These are phyloP conservation scores for Poecile montanus DNA, from an alignment of 2,797 vertebrate species.

Conservation along the genomic window DNA sequence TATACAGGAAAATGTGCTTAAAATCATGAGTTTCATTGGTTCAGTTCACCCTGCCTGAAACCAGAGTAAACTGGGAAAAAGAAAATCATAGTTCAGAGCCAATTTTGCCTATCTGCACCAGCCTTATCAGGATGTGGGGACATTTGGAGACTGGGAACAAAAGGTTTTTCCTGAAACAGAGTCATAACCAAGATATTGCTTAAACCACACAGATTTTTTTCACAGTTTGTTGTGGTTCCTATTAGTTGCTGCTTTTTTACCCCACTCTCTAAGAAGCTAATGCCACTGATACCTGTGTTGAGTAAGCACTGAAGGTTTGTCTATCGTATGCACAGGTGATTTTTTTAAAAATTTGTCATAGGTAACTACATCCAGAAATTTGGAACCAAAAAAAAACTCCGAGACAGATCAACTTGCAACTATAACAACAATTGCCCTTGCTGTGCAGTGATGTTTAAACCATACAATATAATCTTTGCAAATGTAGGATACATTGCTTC, in stretches of 20 bases:
- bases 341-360: neutral
- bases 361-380: neutral
- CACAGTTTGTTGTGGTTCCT: neutral
- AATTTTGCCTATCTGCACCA: neutral
- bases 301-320: neutral
- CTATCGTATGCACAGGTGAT: neutral
- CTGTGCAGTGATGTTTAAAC: neutral
- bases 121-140: neutral
- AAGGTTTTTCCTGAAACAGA: neutral
- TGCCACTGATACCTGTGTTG: neutral
- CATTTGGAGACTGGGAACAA: neutral
- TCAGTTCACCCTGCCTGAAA: constrained; percentile 4
- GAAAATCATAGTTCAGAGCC: neutral
- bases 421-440: neutral
- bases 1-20: constrained; percentile 12
- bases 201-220: neutral
- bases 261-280: neutral
- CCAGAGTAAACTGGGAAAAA: neutral
- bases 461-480: neutral
- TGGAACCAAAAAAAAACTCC: neutral
- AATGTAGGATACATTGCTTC: neutral
- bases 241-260: neutral
- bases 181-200: neutral
- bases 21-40: neutral
- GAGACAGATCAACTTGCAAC: neutral